phyloP scores from a whole-genome alignment of 2,113 vertebrate genomes.

The Pelvicachromis taeniatus region DNA sequence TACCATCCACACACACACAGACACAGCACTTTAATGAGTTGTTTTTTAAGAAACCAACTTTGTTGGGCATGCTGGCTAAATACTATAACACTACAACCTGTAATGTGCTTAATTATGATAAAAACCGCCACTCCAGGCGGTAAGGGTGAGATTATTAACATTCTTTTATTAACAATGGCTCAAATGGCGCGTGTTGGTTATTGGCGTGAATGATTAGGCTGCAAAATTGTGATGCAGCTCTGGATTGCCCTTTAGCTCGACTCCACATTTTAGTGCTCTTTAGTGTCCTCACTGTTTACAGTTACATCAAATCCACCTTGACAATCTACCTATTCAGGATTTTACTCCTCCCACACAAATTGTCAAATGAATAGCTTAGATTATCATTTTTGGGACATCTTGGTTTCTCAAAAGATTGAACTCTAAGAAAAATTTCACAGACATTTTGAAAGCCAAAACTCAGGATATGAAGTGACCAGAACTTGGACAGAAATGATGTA shows the following conservation, averaged over 20 bases:
- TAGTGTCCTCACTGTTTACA: neutral
- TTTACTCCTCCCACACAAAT: neutral
- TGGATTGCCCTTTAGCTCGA: neutral
- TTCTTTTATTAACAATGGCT: neutral
- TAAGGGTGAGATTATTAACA: neutral
- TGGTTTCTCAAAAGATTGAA: too few species aligned
- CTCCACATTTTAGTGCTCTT: too few species aligned
- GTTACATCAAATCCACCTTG: neutral
- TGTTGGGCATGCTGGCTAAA: neutral
- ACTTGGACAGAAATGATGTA: neutral
- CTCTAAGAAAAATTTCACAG: neutral
- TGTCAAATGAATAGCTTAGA: neutral
- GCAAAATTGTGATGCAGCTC: neutral
- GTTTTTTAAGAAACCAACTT: neutral
- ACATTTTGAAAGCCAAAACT: neutral
- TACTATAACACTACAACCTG: neutral
- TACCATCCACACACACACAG: neutral
- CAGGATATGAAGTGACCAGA: neutral
- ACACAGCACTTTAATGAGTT: neutral
- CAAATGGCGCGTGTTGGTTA: neutral
- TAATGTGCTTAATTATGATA: neutral
- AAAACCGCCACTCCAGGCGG: neutral
- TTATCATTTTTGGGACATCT: neutral
- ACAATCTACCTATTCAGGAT: rapidly evolving
- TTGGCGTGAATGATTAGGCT: neutral